These are phyloP conservation scores for Dichetophora obliterata DNA, from an alignment of 2,888 invertebrate genomes.

Conservation along the genomic window DNA sequence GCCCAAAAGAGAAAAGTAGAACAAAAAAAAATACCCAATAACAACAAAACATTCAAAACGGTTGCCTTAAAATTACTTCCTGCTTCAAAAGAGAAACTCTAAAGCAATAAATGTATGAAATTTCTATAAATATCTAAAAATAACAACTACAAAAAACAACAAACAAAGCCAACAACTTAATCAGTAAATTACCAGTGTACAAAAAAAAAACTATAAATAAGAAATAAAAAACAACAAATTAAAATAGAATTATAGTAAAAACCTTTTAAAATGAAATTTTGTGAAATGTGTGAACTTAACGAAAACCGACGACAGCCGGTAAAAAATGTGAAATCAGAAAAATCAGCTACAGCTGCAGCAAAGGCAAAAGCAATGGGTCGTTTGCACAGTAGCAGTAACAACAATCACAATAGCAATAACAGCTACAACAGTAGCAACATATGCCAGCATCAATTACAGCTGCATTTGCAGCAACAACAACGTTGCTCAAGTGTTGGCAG, in stretches of 20 bases:
- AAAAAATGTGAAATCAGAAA: slow-evolving; percentile 22
- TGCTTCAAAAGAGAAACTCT: slow-evolving; percentile 51
- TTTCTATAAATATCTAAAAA: slow-evolving; percentile 43
- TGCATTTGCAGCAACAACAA: slow-evolving; percentile 53
- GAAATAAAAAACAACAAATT: slow-evolving; percentile 30
- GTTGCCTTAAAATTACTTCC: slow-evolving; percentile 62
- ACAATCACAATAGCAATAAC: neutral
- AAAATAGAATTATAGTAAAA: slow-evolving; percentile 19
- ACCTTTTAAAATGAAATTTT: slow-evolving; percentile 41
- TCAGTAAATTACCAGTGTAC: slow-evolving; percentile 1
- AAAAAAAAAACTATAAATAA: slow-evolving; percentile 29
- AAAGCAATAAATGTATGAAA: slow-evolving; percentile 42
- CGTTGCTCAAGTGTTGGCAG: slow-evolving; percentile 67
- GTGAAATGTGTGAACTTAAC: slow-evolving; percentile 44
- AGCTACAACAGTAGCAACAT: slow-evolving; percentile 22
- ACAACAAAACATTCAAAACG: slow-evolving; percentile 48
- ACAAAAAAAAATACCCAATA: slow-evolving; percentile 39
- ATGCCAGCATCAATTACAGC: slow-evolving; percentile 38
- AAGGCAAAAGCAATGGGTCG: slow-evolving; percentile 52
- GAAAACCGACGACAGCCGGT: slow-evolving; percentile 34
- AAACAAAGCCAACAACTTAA: slow-evolving; percentile 38
- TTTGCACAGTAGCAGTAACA: neutral
- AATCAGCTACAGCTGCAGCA: slow-evolving; percentile 48
- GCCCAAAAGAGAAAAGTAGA: slow-evolving; percentile 12
- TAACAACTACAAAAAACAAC: slow-evolving; percentile 43